Percentiles rank a stretch among this genome's conserved stretches.
Evolutionary conservation across 2,888 invertebrate genomes (phyloP).

Genomic region (Ephialtes manifestator): DNA sequence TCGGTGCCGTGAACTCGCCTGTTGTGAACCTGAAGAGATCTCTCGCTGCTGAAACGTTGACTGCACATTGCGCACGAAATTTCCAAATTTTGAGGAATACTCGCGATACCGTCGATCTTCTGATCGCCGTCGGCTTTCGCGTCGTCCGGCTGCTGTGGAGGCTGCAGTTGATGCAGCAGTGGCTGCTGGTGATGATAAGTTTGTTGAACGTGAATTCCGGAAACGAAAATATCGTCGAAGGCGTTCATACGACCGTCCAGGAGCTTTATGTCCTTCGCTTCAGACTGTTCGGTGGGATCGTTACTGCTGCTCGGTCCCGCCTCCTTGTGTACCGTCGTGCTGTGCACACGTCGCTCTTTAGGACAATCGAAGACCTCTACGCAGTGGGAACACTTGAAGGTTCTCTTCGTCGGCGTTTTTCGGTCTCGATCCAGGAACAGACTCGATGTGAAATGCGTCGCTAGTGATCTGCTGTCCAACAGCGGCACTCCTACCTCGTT

Average conservation of each 20-base stretch:
- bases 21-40: conserved; percentile 83
- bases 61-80: conserved; percentile 82
- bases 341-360: conserved; percentile 90
- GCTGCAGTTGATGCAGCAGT: conserved; percentile 83
- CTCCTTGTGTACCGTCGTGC: conserved; percentile 87
- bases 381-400: conserved; percentile 89
- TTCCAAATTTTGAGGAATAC: conserved; percentile 78
- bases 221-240: conserved; percentile 84
- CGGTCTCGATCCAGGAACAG: conserved; percentile 84
- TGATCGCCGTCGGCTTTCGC: conserved; percentile 79
- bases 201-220: conserved; percentile 77
- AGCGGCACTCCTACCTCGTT: conserved; percentile 84
- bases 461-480: conserved; percentile 83
- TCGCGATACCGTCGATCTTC: conserved; percentile 77
- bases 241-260: conserved; percentile 83
- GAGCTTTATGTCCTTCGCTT: conserved; percentile 83
- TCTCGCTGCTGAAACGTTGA: conserved; percentile 82
- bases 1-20: conserved; percentile 81
- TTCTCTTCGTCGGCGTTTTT: conserved; percentile 85
- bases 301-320: conserved; percentile 83
- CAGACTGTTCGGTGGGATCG: conserved; percentile 77
- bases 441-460: conserved; percentile 84
- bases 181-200: conserved; percentile 79
- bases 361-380: conserved; percentile 88
- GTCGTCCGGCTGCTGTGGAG: conserved; percentile 77